These are phyloP conservation scores for Labroides dimidiatus DNA, from an alignment of 2,797 vertebrate genomes.

Conservation along the genomic window DNA sequence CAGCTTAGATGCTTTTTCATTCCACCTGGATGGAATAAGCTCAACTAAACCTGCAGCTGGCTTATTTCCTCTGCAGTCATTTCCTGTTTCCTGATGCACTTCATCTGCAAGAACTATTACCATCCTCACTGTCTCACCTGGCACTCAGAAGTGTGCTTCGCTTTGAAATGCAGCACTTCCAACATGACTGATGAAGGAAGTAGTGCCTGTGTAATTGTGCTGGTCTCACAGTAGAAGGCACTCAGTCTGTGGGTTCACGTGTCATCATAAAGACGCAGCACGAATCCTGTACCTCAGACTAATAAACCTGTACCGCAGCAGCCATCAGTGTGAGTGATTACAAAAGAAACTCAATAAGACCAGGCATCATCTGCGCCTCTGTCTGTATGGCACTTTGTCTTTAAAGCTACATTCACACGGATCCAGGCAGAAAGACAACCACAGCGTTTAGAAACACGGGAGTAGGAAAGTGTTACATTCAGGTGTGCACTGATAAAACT, in stretches of 20 bases:
- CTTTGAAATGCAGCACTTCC: conserved; percentile 41
- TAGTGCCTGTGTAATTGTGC: conserved; percentile 22
- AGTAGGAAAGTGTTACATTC: too few species aligned
- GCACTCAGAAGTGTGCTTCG: conserved; percentile 48
- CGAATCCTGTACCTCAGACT: too few species aligned
- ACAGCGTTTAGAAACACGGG: too few species aligned
- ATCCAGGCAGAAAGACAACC: too few species aligned
- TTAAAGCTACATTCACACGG: background rate
- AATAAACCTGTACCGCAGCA: background rate
- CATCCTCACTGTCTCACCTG: conserved; percentile 56
- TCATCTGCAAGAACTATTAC: conserved; percentile 33
- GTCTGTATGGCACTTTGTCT: background rate
- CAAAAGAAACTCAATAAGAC: background rate
- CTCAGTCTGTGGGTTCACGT: conserved; percentile 3
- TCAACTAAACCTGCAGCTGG: conserved; percentile 51
- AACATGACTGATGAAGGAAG: conserved; percentile 23
- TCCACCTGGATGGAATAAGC: conserved; percentile 22
- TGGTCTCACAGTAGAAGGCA: background rate
- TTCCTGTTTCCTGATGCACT: conserved; percentile 62
- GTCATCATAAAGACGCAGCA: background rate
- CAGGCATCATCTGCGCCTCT: background rate
- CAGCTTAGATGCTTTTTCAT: background rate
- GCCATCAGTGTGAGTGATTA: background rate
- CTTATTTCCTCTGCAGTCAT: conserved; percentile 49
- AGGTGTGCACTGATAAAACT: too few species aligned